phyloP scores from a whole-genome alignment of 2,797 vertebrate species.

The Falco rusticolus region DNA sequence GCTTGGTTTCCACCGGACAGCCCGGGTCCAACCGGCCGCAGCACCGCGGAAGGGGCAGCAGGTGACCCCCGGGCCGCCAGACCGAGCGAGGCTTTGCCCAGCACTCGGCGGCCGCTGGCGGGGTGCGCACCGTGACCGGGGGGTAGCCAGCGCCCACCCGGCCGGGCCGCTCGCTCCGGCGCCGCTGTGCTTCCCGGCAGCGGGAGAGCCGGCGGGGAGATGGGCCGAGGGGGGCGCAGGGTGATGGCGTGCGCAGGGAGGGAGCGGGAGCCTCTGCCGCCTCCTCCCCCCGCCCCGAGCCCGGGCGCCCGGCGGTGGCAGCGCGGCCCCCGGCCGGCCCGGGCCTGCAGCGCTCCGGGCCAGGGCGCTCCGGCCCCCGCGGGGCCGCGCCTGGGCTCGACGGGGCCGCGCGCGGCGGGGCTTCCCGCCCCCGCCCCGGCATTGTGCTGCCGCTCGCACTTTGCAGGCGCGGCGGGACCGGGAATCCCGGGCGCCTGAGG shows the following conservation, averaged over 20 bases:
- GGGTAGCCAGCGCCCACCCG: rapidly evolving
- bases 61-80: rapidly evolving
- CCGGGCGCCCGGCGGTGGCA: too few species aligned
- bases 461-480: neutral
- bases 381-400: too few species aligned
- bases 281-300: too few species aligned
- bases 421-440: neutral
- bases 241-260: rapidly evolving
- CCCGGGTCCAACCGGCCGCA: neutral
- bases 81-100: rapidly evolving
- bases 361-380: neutral
- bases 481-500: neutral
- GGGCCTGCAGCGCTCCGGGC: neutral
- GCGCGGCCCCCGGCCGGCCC: too few species aligned
- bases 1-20: neutral
- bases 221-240: rapidly evolving
- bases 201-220: too few species aligned
- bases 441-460: neutral
- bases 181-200: neutral
- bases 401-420: neutral
- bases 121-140: rapidly evolving
- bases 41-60: too few species aligned
- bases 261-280: rapidly evolving
- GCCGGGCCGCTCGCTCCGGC: rapidly evolving
- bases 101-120: too few species aligned